phyloP scores from a whole-genome alignment of 1,140 invertebrate genomes.

The Acromyrmex echinatior region DNA sequence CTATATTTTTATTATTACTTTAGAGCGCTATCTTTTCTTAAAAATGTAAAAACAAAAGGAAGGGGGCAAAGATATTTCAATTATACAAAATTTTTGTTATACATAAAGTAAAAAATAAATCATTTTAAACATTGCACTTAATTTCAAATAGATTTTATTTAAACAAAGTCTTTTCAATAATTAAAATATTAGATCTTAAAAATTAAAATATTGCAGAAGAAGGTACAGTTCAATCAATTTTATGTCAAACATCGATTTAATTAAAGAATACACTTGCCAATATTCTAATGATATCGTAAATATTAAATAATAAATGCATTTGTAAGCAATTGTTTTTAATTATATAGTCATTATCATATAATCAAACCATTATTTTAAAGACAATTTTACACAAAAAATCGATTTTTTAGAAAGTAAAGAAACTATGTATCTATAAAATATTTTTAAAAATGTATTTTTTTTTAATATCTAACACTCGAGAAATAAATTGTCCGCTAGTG shows the following conservation, averaged over 20 bases:
- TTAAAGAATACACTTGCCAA: background rate
- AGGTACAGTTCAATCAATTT: background rate
- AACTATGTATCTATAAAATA: background rate
- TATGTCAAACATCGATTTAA: background rate
- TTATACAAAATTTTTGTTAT: background rate
- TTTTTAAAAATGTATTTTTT: background rate
- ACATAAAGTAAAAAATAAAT: background rate
- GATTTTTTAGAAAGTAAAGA: background rate
- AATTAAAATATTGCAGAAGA: background rate
- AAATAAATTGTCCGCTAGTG: constrained; percentile 72
- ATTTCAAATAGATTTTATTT: background rate
- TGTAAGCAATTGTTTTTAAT: background rate
- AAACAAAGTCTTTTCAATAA: background rate
- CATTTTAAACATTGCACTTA: background rate
- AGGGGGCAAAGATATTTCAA: background rate
- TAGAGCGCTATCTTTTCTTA: background rate
- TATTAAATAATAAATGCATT: background rate
- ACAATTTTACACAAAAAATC: background rate
- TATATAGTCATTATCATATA: background rate
- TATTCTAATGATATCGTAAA: background rate
- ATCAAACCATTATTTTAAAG: background rate
- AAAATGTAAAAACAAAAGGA: background rate
- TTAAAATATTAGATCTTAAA: background rate
- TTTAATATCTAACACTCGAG: constrained; percentile 37
- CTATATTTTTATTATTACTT: background rate